Conservation (phyloP, 2,888 invertebrate genomes). For the Limnephilus rhombicus region DNA sequence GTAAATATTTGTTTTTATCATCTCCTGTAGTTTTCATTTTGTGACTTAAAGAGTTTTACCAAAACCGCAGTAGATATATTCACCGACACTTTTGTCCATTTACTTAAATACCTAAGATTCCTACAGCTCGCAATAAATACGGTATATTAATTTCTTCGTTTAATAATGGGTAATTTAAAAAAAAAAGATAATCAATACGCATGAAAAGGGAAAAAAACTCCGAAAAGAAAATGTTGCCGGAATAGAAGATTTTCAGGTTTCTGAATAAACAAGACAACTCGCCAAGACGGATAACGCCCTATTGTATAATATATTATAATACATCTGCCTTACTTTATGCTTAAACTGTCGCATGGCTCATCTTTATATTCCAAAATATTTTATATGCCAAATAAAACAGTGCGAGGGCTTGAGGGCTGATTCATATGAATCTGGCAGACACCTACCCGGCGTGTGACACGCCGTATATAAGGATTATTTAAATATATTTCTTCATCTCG, state of each 20-base stretch:
- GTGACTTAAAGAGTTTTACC: too few species aligned
- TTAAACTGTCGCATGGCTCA: not conserved
- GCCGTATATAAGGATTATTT: not conserved
- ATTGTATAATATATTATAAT: not conserved
- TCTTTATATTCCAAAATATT: constrained; percentile 1
- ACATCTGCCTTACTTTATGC: not conserved
- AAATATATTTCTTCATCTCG: constrained; percentile 1
- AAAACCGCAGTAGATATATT: too few species aligned
- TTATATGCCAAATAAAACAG: not conserved
- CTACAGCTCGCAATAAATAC: too few species aligned
- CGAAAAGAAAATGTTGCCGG: not conserved
- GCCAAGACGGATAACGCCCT: not conserved
- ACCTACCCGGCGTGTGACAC: constrained; percentile 1
- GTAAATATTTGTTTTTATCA: too few species aligned
- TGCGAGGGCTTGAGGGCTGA: not conserved
- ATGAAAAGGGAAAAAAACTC: not conserved
- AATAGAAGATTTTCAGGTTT: not conserved
- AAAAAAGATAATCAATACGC: not conserved
- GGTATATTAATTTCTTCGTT: not conserved
- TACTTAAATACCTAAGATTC: too few species aligned
- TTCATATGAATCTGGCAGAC: constrained; percentile 1
- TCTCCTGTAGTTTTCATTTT: too few species aligned
- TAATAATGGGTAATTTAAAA: not conserved
- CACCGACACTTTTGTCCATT: too few species aligned
- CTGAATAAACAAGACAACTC: not conserved